Evolutionary conservation across 2,797 vertebrate genomes (phyloP), one percentile per base, ranked within the genome.

Genomic region (Lemur catta): DNA sequence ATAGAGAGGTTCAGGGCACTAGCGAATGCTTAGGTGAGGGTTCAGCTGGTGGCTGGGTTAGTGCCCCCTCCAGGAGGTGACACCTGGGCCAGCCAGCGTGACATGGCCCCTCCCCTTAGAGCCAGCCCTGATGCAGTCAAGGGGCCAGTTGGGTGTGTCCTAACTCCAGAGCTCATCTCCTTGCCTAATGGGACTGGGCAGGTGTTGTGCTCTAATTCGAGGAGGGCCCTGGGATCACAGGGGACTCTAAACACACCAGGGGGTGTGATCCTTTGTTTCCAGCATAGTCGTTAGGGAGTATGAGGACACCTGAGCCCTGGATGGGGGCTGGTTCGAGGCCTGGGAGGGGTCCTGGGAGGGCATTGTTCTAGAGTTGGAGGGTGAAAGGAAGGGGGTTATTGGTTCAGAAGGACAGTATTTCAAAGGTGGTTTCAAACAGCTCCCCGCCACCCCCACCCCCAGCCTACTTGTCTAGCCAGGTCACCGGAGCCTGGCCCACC

Each of bases 181-280:
- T 65, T 88, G n/a, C 17, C 28, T 59, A 41, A 57, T 91, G 71
- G 67, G 43, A 65, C 28, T 30, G 4, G 2, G 24, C n/a, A 55
- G 43, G 17, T 84, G 69, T 88, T 96, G 90, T 65, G 26, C 78
- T 96, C 69, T 90, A 52, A 88, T 33, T 52, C 22, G 63, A 82
- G 81, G 57, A 93, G 35, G 57, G 63, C 80, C 81, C 65, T 79
- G 52, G 52, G 79, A 72, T 92, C 80, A 13, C 50, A 12, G 38
- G 89, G 87, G 89, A 95, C 7, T 63, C n/a, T 69, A 35, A 91
- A 52, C 10, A 30, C 41, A 14, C 35, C 92, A 95, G 76, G 41
- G 75, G 74, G 75, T 80, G 26, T 43, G 43, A 78, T 85, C 24
- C 7, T 41, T 63, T n/a, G 28, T 65, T 89, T 33, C 30, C 24